Conservation (phyloP, 2,113 vertebrate species). For the Esox niger region DNA sequence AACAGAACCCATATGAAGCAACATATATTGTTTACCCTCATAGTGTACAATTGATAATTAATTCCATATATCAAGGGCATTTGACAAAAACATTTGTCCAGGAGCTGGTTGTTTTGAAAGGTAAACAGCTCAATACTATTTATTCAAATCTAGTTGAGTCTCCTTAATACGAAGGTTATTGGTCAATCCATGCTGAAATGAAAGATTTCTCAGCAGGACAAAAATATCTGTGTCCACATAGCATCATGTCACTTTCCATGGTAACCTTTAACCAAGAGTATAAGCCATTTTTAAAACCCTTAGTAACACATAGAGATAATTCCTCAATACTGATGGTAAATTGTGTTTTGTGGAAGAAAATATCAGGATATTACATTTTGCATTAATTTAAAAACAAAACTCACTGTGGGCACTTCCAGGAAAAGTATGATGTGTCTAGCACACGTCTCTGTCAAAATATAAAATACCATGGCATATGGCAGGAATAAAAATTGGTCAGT, state of each 20-base stretch:
- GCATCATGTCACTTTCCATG: not conserved
- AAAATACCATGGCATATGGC: not conserved
- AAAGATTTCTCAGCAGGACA: not conserved
- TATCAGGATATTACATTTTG: not conserved
- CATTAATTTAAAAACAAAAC: not conserved
- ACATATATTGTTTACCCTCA: too few species aligned
- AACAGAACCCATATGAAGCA: not conserved
- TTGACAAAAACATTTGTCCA: not conserved
- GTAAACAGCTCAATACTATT: not conserved
- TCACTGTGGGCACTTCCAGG: not conserved
- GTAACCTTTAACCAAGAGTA: not conserved
- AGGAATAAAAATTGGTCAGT: not conserved
- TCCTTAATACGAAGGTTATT: not conserved
- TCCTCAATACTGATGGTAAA: too few species aligned
- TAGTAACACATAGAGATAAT: too few species aligned
- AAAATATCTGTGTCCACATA: not conserved
- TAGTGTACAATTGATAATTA: too few species aligned
- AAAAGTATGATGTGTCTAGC: not conserved
- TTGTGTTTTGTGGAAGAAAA: not conserved
- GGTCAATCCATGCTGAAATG: not conserved
- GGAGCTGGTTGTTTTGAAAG: not conserved
- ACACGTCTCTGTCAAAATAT: too few species aligned
- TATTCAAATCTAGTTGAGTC: too few species aligned
- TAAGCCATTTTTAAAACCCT: too few species aligned
- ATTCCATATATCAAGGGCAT: too few species aligned